Base-by-base conservation (phyloP, 2,888 invertebrate species). In the Meloe dianella region DNA sequence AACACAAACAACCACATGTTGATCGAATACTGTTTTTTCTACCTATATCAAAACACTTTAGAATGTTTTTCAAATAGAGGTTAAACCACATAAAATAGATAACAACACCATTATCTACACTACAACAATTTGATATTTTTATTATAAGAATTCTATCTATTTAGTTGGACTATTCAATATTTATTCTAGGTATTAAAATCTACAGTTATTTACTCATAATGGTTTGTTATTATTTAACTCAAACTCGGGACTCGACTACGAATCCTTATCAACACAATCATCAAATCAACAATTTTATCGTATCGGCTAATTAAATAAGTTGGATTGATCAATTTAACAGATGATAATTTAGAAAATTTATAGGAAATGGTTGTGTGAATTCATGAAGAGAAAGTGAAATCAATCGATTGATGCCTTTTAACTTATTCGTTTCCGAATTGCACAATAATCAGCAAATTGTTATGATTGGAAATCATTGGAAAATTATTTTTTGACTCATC, bases 1-100 rank as follows among this genome's bases (percentile, higher is more conserved):
- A 24, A 54, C 54, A 24, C 24, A 24, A 54, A 54, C 54, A 54
- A 54, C 54, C 54, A 54, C 54, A 54, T 54, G 24, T 54, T 24
- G 54, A 54, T 22, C 47, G 24, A 24, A 54, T 54, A 54, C 22
- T 54, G 54, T 54, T 24, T 12, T 54, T 54, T 24, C 24, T 24
- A 54, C 54, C 14, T 54, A 24, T 54, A 24, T 24, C 14, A 4
- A 24, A 24, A 24, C 54, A 54, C 54, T 54, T 54, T 12, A 20
- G 20, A 54, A 54, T 54, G 24, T 54, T 54, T 54, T 54, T 54
- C 14, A 22, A 54, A 54, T 54, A 4, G 24, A 22, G 24, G 22
- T 12, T 54, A 54, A 54, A 54, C 54, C 54, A 24, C 54, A 54
- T 12, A 24, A n/a, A 4, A 54, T 24, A 54, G 54, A 54, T 54